Conservation (phyloP, 2,888 invertebrate genomes). For the Temnothorax unifasciatus region DNA sequence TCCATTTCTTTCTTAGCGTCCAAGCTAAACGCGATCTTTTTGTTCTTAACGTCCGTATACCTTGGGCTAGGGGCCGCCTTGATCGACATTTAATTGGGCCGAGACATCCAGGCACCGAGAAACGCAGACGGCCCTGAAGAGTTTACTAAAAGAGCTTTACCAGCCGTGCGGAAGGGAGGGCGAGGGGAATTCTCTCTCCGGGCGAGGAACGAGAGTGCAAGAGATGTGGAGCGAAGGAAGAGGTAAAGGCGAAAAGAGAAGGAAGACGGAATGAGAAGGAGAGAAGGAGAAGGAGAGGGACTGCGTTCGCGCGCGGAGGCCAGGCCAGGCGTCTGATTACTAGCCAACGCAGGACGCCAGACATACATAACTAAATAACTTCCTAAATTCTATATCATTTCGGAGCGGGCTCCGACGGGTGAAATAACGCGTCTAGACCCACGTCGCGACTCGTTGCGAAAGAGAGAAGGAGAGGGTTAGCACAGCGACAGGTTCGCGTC, state of each 20-base stretch:
- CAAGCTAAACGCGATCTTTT: constrained; percentile 20
- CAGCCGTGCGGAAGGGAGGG: constrained; percentile 54
- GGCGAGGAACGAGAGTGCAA: constrained; percentile 42
- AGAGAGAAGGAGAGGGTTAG: constrained; percentile 23
- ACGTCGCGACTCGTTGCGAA: constrained; percentile 56
- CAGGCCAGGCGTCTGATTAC: constrained; percentile 79
- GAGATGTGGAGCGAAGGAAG: constrained; percentile 58
- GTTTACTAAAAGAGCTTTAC: constrained; percentile 70
- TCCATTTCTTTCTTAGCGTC: constrained; percentile 14
- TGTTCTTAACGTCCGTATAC: constrained; percentile 35
- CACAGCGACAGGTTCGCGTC: constrained; percentile 15
- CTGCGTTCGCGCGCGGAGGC: constrained; percentile 72
- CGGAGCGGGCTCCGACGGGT: constrained; percentile 71
- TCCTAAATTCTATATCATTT: constrained; percentile 80
- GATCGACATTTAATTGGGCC: constrained; percentile 73
- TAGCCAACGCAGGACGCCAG: constrained; percentile 77
- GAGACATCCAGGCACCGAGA: constrained; percentile 71
- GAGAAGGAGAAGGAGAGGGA: constrained; percentile 49
- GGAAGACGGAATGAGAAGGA: constrained; percentile 10
- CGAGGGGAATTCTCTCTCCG: constrained; percentile 37
- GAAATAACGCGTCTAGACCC: constrained; percentile 78
- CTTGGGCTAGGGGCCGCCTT: constrained; percentile 66
- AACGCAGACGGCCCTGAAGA: constrained; percentile 73
- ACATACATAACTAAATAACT: constrained; percentile 79
- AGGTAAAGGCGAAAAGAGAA: constrained; percentile 28